phyloP scores from a whole-genome alignment of 2,888 invertebrate species.

The Sthenelais limicola region DNA sequence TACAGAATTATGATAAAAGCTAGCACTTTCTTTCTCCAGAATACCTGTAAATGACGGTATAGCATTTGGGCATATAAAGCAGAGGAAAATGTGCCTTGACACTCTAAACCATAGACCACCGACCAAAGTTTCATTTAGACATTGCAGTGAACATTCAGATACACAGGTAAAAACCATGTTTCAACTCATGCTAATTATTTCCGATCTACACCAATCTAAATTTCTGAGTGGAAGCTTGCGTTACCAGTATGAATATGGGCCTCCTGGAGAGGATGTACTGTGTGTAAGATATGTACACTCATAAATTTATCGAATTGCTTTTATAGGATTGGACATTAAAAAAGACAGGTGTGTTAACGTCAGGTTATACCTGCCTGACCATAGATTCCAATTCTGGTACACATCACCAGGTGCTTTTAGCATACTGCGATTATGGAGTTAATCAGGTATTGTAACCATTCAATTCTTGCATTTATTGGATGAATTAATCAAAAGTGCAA shows the following conservation, averaged over 20 bases:
- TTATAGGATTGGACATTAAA: conserved; percentile 15
- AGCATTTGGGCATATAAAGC: conserved; percentile 6
- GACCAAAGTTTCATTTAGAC: conserved; percentile 10
- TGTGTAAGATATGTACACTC: too few species aligned
- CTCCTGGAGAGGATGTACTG: too few species aligned
- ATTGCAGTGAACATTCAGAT: neutral
- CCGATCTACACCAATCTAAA: too few species aligned
- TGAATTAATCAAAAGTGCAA: too few species aligned
- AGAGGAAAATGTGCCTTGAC: conserved; percentile 14
- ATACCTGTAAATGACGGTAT: conserved; percentile 1
- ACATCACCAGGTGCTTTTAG: conserved; percentile 11
- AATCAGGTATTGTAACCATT: conserved; percentile 19
- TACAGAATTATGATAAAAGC: too few species aligned
- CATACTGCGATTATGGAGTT: conserved; percentile 3
- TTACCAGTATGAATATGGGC: too few species aligned
- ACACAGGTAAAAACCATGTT: conserved; percentile 2
- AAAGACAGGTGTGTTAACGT: conserved; percentile 5
- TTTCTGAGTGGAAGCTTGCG: too few species aligned
- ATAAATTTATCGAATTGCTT: too few species aligned
- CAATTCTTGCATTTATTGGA: too few species aligned
- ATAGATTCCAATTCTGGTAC: neutral
- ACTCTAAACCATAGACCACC: neutral
- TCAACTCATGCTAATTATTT: too few species aligned
- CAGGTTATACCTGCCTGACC: neutral
- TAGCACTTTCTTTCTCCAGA: too few species aligned